phyloP scores from a whole-genome alignment of 2,113 vertebrate species.

The Balaeniceps rex region DNA sequence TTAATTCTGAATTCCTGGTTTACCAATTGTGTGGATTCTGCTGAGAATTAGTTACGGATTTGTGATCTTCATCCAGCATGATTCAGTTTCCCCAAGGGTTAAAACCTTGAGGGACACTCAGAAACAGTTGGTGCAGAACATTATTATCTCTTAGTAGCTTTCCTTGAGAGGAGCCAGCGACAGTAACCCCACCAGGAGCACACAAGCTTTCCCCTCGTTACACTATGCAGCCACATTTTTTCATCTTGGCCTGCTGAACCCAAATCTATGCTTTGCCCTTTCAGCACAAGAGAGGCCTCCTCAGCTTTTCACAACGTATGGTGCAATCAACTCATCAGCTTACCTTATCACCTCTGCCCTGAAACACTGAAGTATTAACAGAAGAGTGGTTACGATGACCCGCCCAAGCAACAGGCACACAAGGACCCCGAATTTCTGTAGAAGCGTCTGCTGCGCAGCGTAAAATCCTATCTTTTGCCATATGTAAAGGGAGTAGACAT shows the following conservation, averaged over 20 bases:
- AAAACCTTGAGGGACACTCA: background rate
- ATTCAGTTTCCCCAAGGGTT: background rate
- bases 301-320: background rate
- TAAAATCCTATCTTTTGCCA: background rate
- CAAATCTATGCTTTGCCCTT: background rate
- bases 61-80: background rate
- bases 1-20: background rate
- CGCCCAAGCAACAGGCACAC: background rate
- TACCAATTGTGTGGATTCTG: background rate
- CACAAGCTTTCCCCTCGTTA: fast-evolving
- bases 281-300: background rate
- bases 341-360: background rate
- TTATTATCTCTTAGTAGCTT: background rate
- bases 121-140: background rate
- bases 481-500: background rate
- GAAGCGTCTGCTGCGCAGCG: background rate
- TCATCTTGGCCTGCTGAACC: background rate
- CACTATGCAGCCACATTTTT: fast-evolving
- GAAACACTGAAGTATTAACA: background rate
- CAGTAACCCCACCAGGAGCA: background rate
- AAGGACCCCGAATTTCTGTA: background rate
- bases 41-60: background rate
- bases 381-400: fast-evolving
- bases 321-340: background rate
- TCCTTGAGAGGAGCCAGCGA: background rate